Evolutionary conservation across 2,888 invertebrate species (phyloP).

Genomic region (Notodonta ziczac): DNA sequence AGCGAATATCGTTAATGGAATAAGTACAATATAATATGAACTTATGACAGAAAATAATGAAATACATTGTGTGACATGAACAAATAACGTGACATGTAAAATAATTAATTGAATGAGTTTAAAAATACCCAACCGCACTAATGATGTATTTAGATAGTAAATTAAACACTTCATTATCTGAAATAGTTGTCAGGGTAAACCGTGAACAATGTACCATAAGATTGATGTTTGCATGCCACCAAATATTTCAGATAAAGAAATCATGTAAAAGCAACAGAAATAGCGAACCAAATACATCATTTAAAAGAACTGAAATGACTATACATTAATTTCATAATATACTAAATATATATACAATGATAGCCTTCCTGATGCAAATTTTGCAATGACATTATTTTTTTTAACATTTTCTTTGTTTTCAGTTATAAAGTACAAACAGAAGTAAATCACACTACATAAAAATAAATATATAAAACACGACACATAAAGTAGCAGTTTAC

Average conservation of each 20-base stretch:
- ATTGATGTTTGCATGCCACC: conserved; percentile 28
- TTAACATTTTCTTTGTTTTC: conserved; percentile 68
- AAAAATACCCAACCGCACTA: conserved; percentile 75
- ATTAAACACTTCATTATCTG: conserved; percentile 47
- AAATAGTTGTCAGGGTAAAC: conserved; percentile 34
- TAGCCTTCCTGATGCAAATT: conserved; percentile 69
- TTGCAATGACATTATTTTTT: conserved; percentile 68
- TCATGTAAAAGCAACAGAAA: conserved; percentile 41
- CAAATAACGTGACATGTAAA: conserved; percentile 57
- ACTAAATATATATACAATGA: conserved; percentile 74
- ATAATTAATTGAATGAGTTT: conserved; percentile 67
- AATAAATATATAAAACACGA: conserved; percentile 79
- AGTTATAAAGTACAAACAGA: conserved; percentile 73
- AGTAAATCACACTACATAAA: conserved; percentile 81
- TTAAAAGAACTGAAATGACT: conserved; percentile 66
- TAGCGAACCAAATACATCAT: conserved; percentile 58
- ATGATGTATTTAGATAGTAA: conserved; percentile 57
- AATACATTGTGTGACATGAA: conserved; percentile 64
- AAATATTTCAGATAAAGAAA: conserved; percentile 56
- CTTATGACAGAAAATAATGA: conserved; percentile 72
- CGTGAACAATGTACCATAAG: conserved; percentile 32
- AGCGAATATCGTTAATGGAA: conserved; percentile 81
- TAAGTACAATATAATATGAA: conserved; percentile 82
- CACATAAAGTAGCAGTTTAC: conserved; percentile 72
- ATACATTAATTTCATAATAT: conserved; percentile 74